Base-by-base conservation (phyloP, 2,113 vertebrate genomes). In the Charadrius vociferus region DNA sequence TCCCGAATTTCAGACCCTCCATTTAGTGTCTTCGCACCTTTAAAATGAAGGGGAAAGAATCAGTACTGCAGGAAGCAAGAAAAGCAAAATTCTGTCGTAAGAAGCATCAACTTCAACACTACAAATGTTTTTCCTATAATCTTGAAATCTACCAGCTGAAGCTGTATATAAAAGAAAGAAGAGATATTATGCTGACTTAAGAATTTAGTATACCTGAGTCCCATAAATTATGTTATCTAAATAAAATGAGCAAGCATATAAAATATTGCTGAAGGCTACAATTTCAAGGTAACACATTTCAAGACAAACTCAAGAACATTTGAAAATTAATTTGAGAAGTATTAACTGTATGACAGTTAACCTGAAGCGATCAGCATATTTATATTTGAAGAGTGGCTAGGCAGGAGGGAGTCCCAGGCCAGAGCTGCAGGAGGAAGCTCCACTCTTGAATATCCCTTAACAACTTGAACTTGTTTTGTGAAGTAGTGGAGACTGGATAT, bases 21-120 rank as follows among this genome's bases (percentile, higher is more conserved):
- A 86, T 99, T 99, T 52, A 98, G 70, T 62, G 98, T 95, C 95
- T 98, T 99, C 88, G 92, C 90, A 93, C 99, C 99, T 99, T 93
- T 61, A 29, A 68, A 83, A 47, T 34, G 65, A 78, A 83, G 67
- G 65, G n/a, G 56, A 72, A 27, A 94, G 71, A 68, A 77, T 72
- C 55, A 61, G 56, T 18, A 23, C 30, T 71, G 67, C 36, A 83
- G 36, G 43, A 61, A 61, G 56, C 56, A 61, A 75, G 32, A 49
- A 83, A 71, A 59, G 16, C 36, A 72, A 50, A 71, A 19, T 82
- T n/a, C n/a, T 75, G 27, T 37, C 26, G 2, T 59, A 61, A 43
- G 47, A 58, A 58, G 34, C 52, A 81, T 49, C 80, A 59, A 70
- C 41, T 39, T 30, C 43, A 59, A 68, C 18, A n/a, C 23, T 49